These are phyloP conservation scores for Loris lydekkerianus DNA, from an alignment of 2,797 vertebrate genomes.

Conservation along the genomic window DNA sequence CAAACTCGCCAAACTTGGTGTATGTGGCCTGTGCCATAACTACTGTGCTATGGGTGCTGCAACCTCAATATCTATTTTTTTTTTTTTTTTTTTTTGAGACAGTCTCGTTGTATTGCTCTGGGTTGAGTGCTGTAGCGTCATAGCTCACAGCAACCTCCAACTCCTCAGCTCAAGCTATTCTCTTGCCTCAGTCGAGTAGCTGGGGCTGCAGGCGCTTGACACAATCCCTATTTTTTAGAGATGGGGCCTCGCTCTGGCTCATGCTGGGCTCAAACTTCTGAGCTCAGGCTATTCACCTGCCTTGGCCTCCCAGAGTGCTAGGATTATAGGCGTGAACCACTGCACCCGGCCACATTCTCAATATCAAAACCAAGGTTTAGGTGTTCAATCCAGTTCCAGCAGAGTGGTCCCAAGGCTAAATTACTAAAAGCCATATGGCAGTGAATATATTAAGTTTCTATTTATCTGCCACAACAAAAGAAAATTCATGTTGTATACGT, in stretches of 20 bases:
- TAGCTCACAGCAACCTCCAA: too few relatives aligned
- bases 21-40: too few relatives aligned
- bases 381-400: not conserved
- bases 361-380: not conserved
- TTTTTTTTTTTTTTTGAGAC: too few relatives aligned
- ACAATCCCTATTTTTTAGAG: rapidly evolving
- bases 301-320: too few relatives aligned
- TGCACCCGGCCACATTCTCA: not conserved
- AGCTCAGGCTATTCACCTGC: not conserved
- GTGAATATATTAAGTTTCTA: not conserved
- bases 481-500: not conserved
- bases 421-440: not conserved
- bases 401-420: not conserved
- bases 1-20: too few relatives aligned
- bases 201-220: not conserved
- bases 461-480: not conserved
- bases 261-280: not conserved
- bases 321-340: too few relatives aligned
- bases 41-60: too few relatives aligned
- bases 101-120: too few relatives aligned
- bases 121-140: too few relatives aligned
- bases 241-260: not conserved
- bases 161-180: not conserved
- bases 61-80: too few relatives aligned
- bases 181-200: not conserved